phyloP scores from a whole-genome alignment of 2,888 invertebrate species.

The Nomada ferruginata region DNA sequence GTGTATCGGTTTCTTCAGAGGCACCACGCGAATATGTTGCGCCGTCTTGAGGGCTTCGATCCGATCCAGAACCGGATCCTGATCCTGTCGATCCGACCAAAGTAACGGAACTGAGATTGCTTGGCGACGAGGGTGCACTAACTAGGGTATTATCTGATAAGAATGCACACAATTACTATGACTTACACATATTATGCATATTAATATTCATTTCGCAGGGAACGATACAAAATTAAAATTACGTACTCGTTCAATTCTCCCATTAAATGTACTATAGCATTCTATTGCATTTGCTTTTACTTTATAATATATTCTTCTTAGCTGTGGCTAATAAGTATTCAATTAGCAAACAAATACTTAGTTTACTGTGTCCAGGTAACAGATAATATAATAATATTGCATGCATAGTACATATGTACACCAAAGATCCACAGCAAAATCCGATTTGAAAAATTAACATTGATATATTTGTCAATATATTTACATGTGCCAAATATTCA shows the following conservation, averaged over 20 bases:
- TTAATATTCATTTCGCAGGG: too few relatives aligned
- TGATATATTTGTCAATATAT: background rate
- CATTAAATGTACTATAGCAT: too few relatives aligned
- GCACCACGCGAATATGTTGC: constrained; percentile 70
- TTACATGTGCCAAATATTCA: background rate
- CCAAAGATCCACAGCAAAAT: too few relatives aligned
- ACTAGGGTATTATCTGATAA: constrained; percentile 83
- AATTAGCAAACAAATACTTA: background rate
- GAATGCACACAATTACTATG: background rate
- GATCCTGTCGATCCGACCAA: constrained; percentile 87
- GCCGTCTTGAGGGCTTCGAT: constrained; percentile 78
- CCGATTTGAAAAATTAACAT: background rate
- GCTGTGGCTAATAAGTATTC: background rate
- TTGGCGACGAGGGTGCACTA: constrained; percentile 89
- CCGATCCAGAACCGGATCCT: constrained; percentile 82
- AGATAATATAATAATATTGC: background rate
- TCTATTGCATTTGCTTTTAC: too few relatives aligned
- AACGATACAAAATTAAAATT: too few relatives aligned
- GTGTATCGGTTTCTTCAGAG: constrained; percentile 76
- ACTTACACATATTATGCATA: too few relatives aligned
- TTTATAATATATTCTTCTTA: too few relatives aligned
- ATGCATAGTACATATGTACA: background rate
- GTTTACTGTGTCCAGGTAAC: too few relatives aligned
- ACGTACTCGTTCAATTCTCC: too few relatives aligned
- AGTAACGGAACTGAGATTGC: constrained; percentile 90